Evolutionary conservation across 2,113 vertebrate species (phyloP).

Genomic region (Trinectes maculatus): DNA sequence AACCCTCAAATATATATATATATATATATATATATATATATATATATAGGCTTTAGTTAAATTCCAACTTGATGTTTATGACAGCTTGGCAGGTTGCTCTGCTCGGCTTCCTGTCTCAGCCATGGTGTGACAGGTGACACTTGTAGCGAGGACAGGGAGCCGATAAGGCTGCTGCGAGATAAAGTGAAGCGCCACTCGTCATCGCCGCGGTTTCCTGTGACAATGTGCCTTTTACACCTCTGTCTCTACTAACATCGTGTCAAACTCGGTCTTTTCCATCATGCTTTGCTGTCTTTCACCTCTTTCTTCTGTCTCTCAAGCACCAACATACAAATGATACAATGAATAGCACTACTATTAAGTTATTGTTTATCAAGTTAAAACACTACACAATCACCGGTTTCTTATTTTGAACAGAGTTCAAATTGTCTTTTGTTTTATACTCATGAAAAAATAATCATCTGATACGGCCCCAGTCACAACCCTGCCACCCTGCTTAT

Average conservation of each 20-base stretch:
- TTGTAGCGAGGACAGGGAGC: constrained; percentile 45
- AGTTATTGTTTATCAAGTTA: background rate
- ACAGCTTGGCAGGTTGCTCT: constrained; percentile 27
- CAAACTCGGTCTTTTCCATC: background rate
- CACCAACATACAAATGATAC: background rate
- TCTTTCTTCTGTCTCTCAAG: background rate
- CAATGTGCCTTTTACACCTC: constrained; percentile 44
- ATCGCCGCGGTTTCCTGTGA: constrained; percentile 56
- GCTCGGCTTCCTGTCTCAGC: constrained; percentile 63
- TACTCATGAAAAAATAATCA: background rate
- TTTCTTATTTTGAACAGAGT: background rate
- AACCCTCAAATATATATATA: constrained; percentile 11
- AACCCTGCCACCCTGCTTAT: background rate
- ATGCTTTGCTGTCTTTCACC: background rate
- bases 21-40: too few relatives aligned
- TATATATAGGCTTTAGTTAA: constrained; percentile 8
- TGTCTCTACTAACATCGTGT: constrained; percentile 1
- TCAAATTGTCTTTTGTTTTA: background rate
- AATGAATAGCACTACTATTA: background rate
- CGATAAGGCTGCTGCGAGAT: constrained; percentile 61
- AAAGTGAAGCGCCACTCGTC: constrained; percentile 48
- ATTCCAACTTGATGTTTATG: constrained; percentile 44
- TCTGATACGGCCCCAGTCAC: background rate
- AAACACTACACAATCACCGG: background rate
- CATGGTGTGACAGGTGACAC: constrained; percentile 52